Percentiles rank a stretch among this genome's conserved stretches.
Conservation (phyloP, 2,113 vertebrate species). For the Lamprologus tigripictilis region DNA sequence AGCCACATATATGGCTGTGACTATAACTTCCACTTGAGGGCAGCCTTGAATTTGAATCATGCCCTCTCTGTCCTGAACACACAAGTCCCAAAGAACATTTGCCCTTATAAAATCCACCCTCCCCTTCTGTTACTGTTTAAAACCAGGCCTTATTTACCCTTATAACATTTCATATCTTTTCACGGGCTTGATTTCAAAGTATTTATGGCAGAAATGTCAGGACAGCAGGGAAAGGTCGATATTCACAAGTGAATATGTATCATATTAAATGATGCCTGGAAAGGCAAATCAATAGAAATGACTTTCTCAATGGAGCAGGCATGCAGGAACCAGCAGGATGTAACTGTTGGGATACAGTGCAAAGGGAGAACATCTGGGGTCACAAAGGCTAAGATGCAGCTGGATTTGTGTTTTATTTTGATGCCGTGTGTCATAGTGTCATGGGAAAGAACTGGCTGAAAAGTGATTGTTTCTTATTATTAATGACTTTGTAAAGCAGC, state of each 20-base stretch:
- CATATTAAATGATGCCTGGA: constrained; percentile 60
- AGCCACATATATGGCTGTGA: background rate
- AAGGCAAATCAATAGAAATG: constrained; percentile 57
- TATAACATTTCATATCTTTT: constrained; percentile 13
- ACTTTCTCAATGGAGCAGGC: constrained; percentile 28
- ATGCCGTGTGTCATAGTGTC: background rate
- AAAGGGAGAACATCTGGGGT: background rate
- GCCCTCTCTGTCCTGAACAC: background rate
- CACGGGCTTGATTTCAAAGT: constrained; percentile 16
- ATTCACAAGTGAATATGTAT: constrained; percentile 57
- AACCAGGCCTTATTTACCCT: constrained; percentile 12
- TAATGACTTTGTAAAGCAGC: background rate
- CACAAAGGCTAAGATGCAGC: background rate
- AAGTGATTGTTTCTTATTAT: background rate
- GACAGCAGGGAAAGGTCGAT: constrained; percentile 39
- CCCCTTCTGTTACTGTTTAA: background rate
- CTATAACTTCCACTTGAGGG: background rate
- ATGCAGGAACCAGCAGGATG: background rate
- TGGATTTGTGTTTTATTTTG: background rate
- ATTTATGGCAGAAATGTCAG: constrained; percentile 30
- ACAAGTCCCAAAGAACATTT: background rate
- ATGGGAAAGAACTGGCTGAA: background rate
- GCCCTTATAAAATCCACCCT: background rate
- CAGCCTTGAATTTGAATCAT: background rate
- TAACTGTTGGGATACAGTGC: background rate